These are phyloP conservation scores for Rostratula benghalensis DNA, from an alignment of 2,113 vertebrate genomes.

Conservation along the genomic window DNA sequence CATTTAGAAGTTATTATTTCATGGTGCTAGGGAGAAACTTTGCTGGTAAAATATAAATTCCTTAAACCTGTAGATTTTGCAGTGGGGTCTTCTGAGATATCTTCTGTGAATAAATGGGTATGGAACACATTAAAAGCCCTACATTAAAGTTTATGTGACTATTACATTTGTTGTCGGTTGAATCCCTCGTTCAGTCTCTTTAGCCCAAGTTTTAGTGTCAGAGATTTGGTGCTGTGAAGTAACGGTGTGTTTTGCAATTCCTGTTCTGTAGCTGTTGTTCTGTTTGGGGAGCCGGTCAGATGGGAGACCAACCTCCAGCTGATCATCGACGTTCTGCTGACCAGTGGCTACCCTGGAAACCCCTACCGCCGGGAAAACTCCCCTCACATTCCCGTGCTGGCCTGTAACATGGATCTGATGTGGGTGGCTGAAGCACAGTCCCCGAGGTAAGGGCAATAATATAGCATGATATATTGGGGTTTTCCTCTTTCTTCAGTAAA, in stretches of 20 bases:
- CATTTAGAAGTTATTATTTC: neutral
- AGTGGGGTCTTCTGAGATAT: neutral
- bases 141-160: neutral
- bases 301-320: conserved; percentile 92
- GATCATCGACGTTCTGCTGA: conserved; percentile 86
- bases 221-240: neutral
- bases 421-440: conserved; percentile 89
- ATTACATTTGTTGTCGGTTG: neutral
- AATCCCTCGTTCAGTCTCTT: neutral
- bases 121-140: neutral
- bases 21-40: neutral
- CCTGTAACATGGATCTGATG: conserved; percentile 89
- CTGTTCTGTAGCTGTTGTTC: conserved; percentile 76
- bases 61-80: neutral
- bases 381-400: conserved; percentile 84
- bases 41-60: neutral
- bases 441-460: conserved; percentile 75
- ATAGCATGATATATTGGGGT: fast-evolving
- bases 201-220: neutral
- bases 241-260: neutral
- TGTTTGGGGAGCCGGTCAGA: conserved; percentile 88
- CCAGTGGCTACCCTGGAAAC: conserved; percentile 81
- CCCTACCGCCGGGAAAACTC: conserved; percentile 52
- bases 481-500: neutral
- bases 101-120: neutral